Percentiles rank a stretch among this genome's conserved stretches.
Conservation (phyloP, 2,113 vertebrate genomes). For the Vanacampus margaritifer region DNA sequence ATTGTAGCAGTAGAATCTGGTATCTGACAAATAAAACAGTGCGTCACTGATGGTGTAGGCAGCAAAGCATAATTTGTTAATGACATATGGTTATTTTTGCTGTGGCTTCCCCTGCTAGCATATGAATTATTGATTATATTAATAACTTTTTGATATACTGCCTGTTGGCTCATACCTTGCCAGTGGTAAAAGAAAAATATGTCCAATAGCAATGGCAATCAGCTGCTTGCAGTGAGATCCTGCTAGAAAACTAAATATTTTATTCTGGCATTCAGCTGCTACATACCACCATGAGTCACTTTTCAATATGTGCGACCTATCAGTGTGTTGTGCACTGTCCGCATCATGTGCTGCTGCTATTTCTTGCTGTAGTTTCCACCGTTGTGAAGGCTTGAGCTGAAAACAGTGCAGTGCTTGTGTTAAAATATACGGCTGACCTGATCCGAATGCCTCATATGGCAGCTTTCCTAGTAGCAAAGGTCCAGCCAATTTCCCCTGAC, state of each 20-base stretch:
- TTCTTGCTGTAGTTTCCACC: not conserved
- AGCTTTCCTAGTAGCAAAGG: slow-evolving; percentile 3
- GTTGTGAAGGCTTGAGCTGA: slow-evolving; percentile 10
- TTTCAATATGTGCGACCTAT: not conserved
- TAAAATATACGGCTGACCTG: not conserved
- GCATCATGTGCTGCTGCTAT: not conserved
- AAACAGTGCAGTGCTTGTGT: not conserved
- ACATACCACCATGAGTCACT: not conserved
- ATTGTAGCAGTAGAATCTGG: not conserved
- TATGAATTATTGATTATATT: not conserved
- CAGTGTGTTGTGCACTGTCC: not conserved
- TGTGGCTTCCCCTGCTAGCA: not conserved
- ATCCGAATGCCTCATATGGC: slow-evolving; percentile 7
- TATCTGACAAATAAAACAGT: not conserved
- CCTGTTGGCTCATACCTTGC: not conserved
- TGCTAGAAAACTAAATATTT: not conserved
- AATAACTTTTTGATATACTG: not conserved
- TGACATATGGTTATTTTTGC: not conserved
- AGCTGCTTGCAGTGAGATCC: not conserved
- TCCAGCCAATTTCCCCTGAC: slow-evolving; percentile 23
- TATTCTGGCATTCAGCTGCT: not conserved
- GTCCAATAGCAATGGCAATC: not conserved
- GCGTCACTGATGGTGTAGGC: not conserved
- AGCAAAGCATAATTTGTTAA: not conserved
- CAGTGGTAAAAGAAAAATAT: slow-evolving; percentile 5